Base-by-base conservation (phyloP, 2,888 invertebrate genomes). In the Archaeoteleia sp. region DNA sequence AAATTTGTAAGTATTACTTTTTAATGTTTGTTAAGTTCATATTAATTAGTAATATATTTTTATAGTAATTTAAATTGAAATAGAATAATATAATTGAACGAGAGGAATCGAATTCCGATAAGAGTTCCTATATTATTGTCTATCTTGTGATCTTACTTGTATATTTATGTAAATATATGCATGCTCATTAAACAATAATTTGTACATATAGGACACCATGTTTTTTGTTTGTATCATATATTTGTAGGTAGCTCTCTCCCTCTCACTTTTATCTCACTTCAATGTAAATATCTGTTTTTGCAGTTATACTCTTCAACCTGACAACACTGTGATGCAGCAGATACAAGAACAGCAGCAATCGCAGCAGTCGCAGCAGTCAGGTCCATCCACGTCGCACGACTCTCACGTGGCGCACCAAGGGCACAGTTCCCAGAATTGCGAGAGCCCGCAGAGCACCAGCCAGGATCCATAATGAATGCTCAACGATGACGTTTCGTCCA, bases 401-500 rank as follows among this genome's bases (percentile, higher is more conserved):
- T 69, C 74, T 55, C 70, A 69, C 27, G 49, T 72, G 67, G 60
- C 57, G 20, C 71, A 71, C 35, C 75, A 76, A 60, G 68, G 74
- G 65, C 74, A 75, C 39, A 78, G 69, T 60, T 72, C 79, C 12
- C 81, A 78, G 55, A 83, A 75, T 71, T 78, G 77, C 72, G 81
- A 82, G 55, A 75, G 80, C 25, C 74, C 79, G 53, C 78, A 82
- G 71, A 80, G 77, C 67, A 79, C 74, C 45, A 82, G 74, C 68
- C 84, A 82, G 79, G 82, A 84, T 81, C 80, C 81, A 83, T 83
- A 84, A 82, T 84, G 82, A 81, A 81, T 67, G 72, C 71, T 76
- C 67, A 75, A 71, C 37, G 37, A 60, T 46, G 61, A 66, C 12
- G 30, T 40, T 34, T 32, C 61, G 66, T 69, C 73, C 74, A 71